A percentile compares a stretch with the other conserved stretches of the same genome.
Conservation (phyloP, 2,797 vertebrate species). For the Acestrorhynchus altus region DNA sequence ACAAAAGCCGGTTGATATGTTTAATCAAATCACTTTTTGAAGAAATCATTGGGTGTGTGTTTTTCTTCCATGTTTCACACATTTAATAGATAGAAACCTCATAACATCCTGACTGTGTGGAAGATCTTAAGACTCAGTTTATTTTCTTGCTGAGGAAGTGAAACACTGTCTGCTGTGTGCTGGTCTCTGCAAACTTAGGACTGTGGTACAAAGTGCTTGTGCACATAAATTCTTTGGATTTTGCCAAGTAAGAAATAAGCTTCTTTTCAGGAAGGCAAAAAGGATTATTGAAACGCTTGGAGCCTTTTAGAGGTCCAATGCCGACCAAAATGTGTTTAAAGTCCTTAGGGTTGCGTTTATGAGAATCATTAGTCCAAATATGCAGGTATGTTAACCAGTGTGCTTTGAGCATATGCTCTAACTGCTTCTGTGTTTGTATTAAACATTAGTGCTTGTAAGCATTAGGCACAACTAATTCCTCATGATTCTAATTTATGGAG, state of each 20-base stretch:
- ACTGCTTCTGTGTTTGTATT: background rate
- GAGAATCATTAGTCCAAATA: no score
- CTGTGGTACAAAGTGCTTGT: background rate
- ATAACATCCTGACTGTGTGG: no score
- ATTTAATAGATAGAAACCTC: no score
- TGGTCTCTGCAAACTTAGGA: background rate
- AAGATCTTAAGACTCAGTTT: background rate
- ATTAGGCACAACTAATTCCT: background rate
- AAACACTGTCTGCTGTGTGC: background rate
- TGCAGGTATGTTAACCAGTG: background rate
- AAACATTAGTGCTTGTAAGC: background rate
- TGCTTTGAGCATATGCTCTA: background rate
- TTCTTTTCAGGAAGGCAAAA: background rate
- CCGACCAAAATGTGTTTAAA: no score
- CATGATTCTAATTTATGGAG: background rate
- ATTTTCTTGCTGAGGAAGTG: background rate
- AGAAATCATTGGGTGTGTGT: no score
- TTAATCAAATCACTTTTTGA: no score
- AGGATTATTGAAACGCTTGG: background rate
- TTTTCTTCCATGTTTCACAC: no score
- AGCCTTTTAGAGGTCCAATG: no score
- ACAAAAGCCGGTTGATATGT: no score
- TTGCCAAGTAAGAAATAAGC: background rate
- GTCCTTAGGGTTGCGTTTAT: no score
- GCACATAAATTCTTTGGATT: background rate